A percentile compares a stretch with the other conserved stretches of the same genome.
These are phyloP conservation scores for Cyclargus thomasi DNA, from an alignment of 1,140 invertebrate genomes.

Conservation along the genomic window DNA sequence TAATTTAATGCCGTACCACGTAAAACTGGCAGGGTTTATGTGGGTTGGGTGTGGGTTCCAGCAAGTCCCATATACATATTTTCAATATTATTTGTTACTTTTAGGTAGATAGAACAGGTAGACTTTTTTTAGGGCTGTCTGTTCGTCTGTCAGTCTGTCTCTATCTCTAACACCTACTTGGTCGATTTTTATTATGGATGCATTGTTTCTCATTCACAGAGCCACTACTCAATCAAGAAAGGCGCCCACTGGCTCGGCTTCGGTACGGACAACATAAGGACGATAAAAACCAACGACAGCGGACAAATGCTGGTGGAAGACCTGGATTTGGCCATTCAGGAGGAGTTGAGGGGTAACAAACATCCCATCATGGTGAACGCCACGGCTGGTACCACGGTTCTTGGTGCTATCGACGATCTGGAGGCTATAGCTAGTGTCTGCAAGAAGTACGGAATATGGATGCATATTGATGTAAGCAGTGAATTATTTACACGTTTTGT, in stretches of 20 bases:
- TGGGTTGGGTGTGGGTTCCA: too few relatives aligned
- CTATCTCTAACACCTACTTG: too few relatives aligned
- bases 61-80: too few relatives aligned
- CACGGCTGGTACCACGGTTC: constrained; percentile 84
- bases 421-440: constrained; percentile 82
- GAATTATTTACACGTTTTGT: too few relatives aligned
- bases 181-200: too few relatives aligned
- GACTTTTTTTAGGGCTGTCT: too few relatives aligned
- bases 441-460: constrained; percentile 81
- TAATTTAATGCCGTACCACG: too few relatives aligned
- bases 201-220: constrained; percentile 56
- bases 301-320: constrained; percentile 80
- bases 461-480: constrained; percentile 87
- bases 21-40: too few relatives aligned
- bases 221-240: constrained; percentile 92
- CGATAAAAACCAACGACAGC: constrained; percentile 80
- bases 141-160: too few relatives aligned
- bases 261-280: constrained; percentile 83
- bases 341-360: constrained; percentile 62
- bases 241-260: constrained; percentile 87
- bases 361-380: constrained; percentile 83
- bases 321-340: constrained; percentile 75
- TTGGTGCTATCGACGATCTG: constrained; percentile 91
- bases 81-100: too few relatives aligned
- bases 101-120: too few relatives aligned